These are phyloP conservation scores for Characodon lateralis DNA, from an alignment of 2,797 vertebrate genomes.

Conservation along the genomic window DNA sequence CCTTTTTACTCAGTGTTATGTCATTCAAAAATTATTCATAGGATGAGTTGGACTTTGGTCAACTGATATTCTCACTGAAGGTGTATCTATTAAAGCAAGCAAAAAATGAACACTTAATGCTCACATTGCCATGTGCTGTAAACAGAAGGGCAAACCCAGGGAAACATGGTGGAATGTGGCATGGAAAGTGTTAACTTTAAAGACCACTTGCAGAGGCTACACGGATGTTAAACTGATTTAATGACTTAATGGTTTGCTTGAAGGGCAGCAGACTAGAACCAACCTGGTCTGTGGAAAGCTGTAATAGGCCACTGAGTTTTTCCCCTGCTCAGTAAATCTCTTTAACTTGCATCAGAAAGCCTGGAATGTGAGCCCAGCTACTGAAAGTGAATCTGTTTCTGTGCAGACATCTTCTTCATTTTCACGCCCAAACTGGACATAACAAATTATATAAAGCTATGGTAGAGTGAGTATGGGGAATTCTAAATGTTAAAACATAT, in stretches of 20 bases:
- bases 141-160: not conserved
- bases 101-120: not conserved
- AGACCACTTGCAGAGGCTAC: slow-evolving; percentile 18
- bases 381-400: slow-evolving; percentile 9
- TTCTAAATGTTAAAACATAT: not conserved
- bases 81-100: not conserved
- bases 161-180: not conserved
- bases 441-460: not conserved
- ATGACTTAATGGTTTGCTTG: slow-evolving; percentile 46
- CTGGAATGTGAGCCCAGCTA: slow-evolving; percentile 1
- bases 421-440: not conserved
- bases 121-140: not conserved
- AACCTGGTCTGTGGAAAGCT: slow-evolving; percentile 30
- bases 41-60: not conserved
- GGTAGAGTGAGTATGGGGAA: not conserved
- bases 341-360: slow-evolving; percentile 18
- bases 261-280: slow-evolving; percentile 21
- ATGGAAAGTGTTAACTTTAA: slow-evolving; percentile 47
- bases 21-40: too few species aligned
- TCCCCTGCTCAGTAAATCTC: slow-evolving; percentile 52
- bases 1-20: not conserved
- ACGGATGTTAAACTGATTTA: slow-evolving; percentile 54
- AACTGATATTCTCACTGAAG: not conserved
- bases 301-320: slow-evolving; percentile 41
- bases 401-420: not conserved